Evolutionary conservation across 1,140 invertebrate genomes (phyloP), one percentile per base, ranked within the genome.

Genomic region (Drosophila rufa): DNA sequence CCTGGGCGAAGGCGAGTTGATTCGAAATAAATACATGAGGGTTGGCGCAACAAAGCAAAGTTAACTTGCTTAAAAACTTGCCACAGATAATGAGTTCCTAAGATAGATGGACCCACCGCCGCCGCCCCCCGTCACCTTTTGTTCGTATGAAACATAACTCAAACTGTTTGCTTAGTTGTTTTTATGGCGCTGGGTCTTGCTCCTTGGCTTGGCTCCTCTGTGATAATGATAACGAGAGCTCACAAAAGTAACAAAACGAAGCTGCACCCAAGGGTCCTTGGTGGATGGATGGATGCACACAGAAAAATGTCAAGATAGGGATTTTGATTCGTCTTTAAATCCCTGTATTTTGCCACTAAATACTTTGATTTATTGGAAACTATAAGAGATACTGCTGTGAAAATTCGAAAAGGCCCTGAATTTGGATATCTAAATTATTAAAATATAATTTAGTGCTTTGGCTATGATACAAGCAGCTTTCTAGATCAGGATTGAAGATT

Each of bases 21-120:
- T 84, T 78, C 73, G 80, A 89, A 84, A 87, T 81, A 85, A 85
- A 85, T 81, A 85, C 75, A 75, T 71, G 66, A 71, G 76, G 75
- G 79, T 60, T 77, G 55, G 60, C 38, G 59, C 60, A 74, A 57
- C 64, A 75, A 75, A 67, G 45, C 48, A 58, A 66, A 55, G 67
- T 75, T 71, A 80, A 84, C 77, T 89, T 81, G 69, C 77, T 90
- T 71, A 84, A 89, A 86, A 89, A 89, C 77, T 89, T 89, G 85
- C 84, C 80, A 84, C 80, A 89, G 84, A 89, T 89, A 89, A 89
- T 89, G 84, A 89, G 84, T 89, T 89, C 82, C 62, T 84, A 89
- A 89, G 84, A 89, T 73, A 80, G 80, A 79, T 84, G 78, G 60
- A 62, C 53, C 11, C 47, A 15, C 12, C 30, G 33, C 19, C 30